Evolutionary conservation across 1,140 invertebrate genomes (phyloP).

Genomic region (Lucilia cuprina): DNA sequence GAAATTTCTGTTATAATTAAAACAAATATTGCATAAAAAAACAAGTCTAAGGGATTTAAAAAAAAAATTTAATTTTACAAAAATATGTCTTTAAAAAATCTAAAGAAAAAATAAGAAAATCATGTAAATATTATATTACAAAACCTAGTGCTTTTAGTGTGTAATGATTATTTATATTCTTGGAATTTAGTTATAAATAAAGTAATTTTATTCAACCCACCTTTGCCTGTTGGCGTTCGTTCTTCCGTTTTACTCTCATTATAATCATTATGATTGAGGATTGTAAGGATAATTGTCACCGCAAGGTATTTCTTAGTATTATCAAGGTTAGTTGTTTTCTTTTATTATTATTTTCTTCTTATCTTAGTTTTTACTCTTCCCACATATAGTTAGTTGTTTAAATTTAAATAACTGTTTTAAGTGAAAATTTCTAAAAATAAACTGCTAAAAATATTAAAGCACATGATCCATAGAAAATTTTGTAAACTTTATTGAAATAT

Average conservation of each 20-base stretch:
- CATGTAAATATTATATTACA: background rate
- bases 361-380: too few relatives aligned
- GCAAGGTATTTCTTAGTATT: conserved; percentile 38
- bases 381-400: too few relatives aligned
- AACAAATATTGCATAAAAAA: background rate
- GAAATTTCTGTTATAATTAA: background rate
- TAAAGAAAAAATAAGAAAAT: background rate
- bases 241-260: background rate
- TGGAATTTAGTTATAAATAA: background rate
- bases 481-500: too few relatives aligned
- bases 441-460: too few relatives aligned
- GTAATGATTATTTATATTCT: background rate
- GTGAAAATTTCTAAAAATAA: too few relatives aligned
- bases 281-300: conserved; percentile 37
- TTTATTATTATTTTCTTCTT: background rate
- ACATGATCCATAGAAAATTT: too few relatives aligned
- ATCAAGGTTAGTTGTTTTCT: conserved; percentile 36
- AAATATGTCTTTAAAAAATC: background rate
- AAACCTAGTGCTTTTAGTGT: background rate
- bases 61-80: background rate
- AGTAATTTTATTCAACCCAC: too few relatives aligned
- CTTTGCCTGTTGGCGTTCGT: too few relatives aligned
- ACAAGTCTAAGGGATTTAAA: too few relatives aligned
- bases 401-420: too few relatives aligned
- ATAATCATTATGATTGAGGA: conserved; percentile 34